phyloP scores from a whole-genome alignment of 2,888 invertebrate genomes.

The Ochropleura plecta region DNA sequence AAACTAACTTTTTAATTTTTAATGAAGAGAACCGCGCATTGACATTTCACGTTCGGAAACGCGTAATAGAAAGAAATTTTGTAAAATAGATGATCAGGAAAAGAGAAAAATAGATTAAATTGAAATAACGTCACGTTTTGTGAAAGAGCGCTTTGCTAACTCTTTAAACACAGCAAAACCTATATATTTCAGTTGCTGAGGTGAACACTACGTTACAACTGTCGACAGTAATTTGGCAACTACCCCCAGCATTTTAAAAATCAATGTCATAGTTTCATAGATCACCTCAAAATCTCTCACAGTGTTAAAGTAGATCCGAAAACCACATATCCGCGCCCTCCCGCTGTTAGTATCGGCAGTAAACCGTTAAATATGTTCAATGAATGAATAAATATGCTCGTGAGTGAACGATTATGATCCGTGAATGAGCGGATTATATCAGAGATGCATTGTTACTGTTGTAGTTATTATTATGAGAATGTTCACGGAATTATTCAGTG shows the following conservation, averaged over 20 bases:
- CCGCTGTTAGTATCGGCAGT: slow-evolving; percentile 57
- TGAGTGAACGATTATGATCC: slow-evolving; percentile 60
- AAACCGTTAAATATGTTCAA: slow-evolving; percentile 66
- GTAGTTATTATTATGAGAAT: slow-evolving; percentile 66
- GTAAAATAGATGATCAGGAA: too few species aligned
- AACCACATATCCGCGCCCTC: slow-evolving; percentile 38
- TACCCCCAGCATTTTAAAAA: not conserved
- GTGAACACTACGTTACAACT: too few species aligned
- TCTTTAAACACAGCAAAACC: too few species aligned
- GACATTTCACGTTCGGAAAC: too few species aligned
- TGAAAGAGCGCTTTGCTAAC: too few species aligned
- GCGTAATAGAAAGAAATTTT: too few species aligned
- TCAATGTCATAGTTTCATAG: not conserved
- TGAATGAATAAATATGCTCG: slow-evolving; percentile 62
- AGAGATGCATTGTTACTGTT: slow-evolving; percentile 52
- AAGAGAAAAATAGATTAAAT: too few species aligned
- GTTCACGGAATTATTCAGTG: slow-evolving; percentile 74
- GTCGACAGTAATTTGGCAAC: not conserved
- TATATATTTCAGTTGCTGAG: too few species aligned
- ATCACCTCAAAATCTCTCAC: slow-evolving; percentile 4
- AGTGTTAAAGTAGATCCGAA: slow-evolving; percentile 23
- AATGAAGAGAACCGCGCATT: too few species aligned
- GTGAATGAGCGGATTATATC: slow-evolving; percentile 68
- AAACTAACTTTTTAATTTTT: too few species aligned
- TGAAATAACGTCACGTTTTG: too few species aligned